Percentiles rank a stretch among this genome's conserved stretches.
Conservation (phyloP, 2,113 vertebrate species). For the Embiotoca jacksoni region DNA sequence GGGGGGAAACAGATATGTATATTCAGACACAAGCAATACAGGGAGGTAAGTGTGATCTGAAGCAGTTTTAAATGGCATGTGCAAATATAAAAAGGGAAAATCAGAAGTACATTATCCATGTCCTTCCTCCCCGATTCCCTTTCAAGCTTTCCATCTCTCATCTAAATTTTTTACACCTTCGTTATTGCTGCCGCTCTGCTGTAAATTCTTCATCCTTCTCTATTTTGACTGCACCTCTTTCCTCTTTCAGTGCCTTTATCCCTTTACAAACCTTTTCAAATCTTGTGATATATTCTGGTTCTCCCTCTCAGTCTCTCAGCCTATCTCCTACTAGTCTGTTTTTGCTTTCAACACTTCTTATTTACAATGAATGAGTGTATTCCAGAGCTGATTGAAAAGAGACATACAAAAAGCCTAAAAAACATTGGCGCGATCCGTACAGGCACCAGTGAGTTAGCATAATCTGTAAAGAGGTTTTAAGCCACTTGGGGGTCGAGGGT, state of each 20-base stretch:
- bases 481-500: neutral
- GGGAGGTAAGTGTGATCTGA: neutral
- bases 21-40: neutral
- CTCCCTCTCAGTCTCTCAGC: neutral
- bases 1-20: too few relatives aligned
- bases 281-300: constrained; percentile 6
- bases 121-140: neutral
- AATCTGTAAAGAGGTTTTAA: constrained; percentile 4
- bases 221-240: constrained; percentile 14
- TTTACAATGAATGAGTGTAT: neutral
- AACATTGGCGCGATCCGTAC: constrained; percentile 2
- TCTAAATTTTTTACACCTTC: constrained; percentile 12
- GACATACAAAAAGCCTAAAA: constrained; percentile 11
- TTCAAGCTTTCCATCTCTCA: constrained; percentile 3
- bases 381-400: neutral
- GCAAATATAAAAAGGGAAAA: constrained; percentile 8
- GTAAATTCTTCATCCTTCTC: constrained; percentile 19
- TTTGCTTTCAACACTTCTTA: neutral
- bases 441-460: constrained; percentile 3
- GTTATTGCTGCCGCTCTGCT: constrained; percentile 3
- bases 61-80: constrained; percentile 19
- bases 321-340: neutral
- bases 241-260: constrained; percentile 5
- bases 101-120: constrained; percentile 7
- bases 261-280: constrained; percentile 25